Evolutionary conservation across 2,113 vertebrate species (phyloP), one percentile per base, ranked within the genome.

Genomic region (Nerophis lumbriciformis): DNA sequence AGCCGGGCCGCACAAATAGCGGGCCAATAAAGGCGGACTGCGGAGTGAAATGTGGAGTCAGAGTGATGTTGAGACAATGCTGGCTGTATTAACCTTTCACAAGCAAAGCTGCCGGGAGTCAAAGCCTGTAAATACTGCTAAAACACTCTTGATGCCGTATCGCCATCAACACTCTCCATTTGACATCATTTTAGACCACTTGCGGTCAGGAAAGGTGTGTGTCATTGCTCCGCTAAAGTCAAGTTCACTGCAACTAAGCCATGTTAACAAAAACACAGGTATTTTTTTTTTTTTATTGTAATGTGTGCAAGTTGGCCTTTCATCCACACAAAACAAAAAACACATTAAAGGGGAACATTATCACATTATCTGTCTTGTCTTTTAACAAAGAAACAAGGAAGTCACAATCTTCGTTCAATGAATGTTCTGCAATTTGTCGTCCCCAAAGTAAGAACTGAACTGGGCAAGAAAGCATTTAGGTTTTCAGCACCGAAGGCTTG

Each of bases 171-270:
- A 73, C 67, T 76, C 73, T 70, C 71, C 67, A 67, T 78, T 81
- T 72, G 68, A 58, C 73, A 68, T 64, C 73, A 73, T 76, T 79
- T 42, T 78, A 76, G 68, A 74, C 70, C 37, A 6, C 76, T 85
- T 69, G 78, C 70, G 78, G 68, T 79, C 69, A 76, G 65, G 66
- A 52, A 61, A 50, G 61, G 37, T 67, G 63, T 37, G 16, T 19
- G 61, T 28, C 13, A 38, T 55, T 14, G 39, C 28, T 2, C 28
- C 28, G 28, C 28, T 28, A 28, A 28, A 14, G 52, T 53, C 52
- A 14, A 53, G 52, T 28, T 28, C 28, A 28, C 28, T 28, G 28
- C 28, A 28, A 28, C 28, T 2, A 28, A 28, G 52, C 12, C 52
- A 15, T 36, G 13, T 8, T 6, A 12, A 36, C 52, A 53, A 36